These are phyloP conservation scores for Lomographa bimaculata DNA, from an alignment of 2,888 invertebrate genomes.

Conservation along the genomic window DNA sequence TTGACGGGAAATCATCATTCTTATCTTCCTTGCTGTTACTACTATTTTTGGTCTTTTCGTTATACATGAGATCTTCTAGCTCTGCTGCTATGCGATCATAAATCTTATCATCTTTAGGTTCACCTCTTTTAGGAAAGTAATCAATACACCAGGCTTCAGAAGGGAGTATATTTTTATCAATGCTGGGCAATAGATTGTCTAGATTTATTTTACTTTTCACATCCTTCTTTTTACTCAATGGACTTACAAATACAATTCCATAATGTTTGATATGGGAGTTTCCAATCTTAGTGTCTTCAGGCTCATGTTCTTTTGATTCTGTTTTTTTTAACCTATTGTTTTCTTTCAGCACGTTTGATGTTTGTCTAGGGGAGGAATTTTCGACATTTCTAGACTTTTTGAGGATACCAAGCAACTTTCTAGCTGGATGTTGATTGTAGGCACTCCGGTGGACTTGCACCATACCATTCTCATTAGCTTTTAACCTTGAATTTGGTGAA, in stretches of 20 bases:
- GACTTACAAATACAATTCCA: conserved; percentile 64
- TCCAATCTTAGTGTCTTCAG: conserved; percentile 43
- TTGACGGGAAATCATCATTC: conserved; percentile 76
- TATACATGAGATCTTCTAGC: conserved; percentile 76
- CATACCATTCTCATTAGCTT: conserved; percentile 78
- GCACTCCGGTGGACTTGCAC: conserved; percentile 60
- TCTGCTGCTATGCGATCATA: conserved; percentile 80
- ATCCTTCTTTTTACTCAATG: conserved; percentile 50
- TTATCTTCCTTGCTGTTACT: conserved; percentile 59
- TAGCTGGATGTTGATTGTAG: conserved; percentile 60
- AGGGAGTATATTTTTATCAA: conserved; percentile 65
- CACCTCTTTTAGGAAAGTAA: conserved; percentile 67
- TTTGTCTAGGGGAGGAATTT: conserved; percentile 26
- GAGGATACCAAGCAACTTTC: conserved; percentile 39
- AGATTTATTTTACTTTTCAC: conserved; percentile 52
- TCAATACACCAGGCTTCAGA: conserved; percentile 74
- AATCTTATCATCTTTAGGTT: conserved; percentile 74
- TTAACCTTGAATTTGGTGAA: conserved; percentile 57
- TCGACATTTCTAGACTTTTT: conserved; percentile 47
- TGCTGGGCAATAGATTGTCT: conserved; percentile 56
- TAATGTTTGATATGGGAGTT: conserved; percentile 58
- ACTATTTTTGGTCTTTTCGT: conserved; percentile 56
- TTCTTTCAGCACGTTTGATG: conserved; percentile 63
- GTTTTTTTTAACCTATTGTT: conserved; percentile 63
- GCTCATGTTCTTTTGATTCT: conserved; percentile 3